Evolutionary conservation across 2,113 vertebrate species (phyloP).

Genomic region (Xenopus tropicalis): UCB_Xtro_10.0 CM004445.2:23186001-23186500

Average conservation of each 20-base stretch:
- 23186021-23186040: too few relatives aligned
- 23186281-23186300: background rate
- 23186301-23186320: background rate
- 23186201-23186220: too few relatives aligned
- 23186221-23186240: background rate
- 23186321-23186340: background rate
- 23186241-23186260: background rate
- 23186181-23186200: too few relatives aligned
- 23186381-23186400: too few relatives aligned
- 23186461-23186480: background rate
- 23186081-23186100: too few relatives aligned
- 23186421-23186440: slow-evolving; percentile 50
- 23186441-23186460: slow-evolving; percentile 34
- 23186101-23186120: too few relatives aligned
- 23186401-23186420: background rate
- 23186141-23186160: too few relatives aligned
- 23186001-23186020: too few relatives aligned
- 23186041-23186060: too few relatives aligned
- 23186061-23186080: too few relatives aligned
- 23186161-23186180: too few relatives aligned
- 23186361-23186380: background rate
- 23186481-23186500: slow-evolving; percentile 69
- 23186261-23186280: background rate
- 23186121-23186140: too few relatives aligned
- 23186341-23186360: background rate